Evolutionary conservation across 2,888 invertebrate genomes (phyloP).

Genomic region (Rhyacophila evoluta): DNA sequence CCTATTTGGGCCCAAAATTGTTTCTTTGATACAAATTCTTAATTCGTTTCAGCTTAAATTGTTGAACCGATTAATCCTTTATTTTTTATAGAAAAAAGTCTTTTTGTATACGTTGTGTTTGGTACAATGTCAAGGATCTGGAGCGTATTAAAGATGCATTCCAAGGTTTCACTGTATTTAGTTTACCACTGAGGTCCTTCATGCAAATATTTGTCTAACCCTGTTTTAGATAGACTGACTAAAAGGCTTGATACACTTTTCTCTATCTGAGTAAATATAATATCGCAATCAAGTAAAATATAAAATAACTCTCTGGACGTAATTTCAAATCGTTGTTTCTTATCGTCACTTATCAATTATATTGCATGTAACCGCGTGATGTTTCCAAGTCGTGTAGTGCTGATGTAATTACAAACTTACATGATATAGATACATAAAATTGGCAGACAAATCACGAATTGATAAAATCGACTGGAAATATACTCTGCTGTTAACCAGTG

Average conservation of each 20-base stretch:
- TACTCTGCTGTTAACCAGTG: not conserved
- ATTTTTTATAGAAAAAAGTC: too few species aligned
- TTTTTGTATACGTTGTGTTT: too few species aligned
- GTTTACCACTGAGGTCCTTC: too few species aligned
- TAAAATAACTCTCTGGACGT: not conserved
- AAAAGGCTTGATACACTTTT: not conserved
- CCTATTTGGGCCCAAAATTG: too few species aligned
- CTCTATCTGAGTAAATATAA: not conserved
- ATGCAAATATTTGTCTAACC: too few species aligned
- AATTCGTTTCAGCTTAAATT: too few species aligned
- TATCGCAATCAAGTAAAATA: not conserved
- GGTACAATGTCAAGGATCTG: too few species aligned
- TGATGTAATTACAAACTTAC: not conserved
- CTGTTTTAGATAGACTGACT: not conserved
- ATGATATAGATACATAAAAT: not conserved
- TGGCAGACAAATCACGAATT: conserved; percentile 11
- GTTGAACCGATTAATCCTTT: too few species aligned
- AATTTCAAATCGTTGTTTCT: not conserved
- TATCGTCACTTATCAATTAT: not conserved
- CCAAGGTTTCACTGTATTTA: too few species aligned
- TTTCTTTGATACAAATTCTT: too few species aligned
- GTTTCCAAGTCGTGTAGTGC: not conserved
- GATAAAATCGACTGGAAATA: not conserved
- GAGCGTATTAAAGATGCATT: too few species aligned
- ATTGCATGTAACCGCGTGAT: not conserved